Evolutionary conservation across 2,113 vertebrate species (phyloP), one percentile per base, ranked within the genome.

Genomic region (Tamias sibiricus): DNA sequence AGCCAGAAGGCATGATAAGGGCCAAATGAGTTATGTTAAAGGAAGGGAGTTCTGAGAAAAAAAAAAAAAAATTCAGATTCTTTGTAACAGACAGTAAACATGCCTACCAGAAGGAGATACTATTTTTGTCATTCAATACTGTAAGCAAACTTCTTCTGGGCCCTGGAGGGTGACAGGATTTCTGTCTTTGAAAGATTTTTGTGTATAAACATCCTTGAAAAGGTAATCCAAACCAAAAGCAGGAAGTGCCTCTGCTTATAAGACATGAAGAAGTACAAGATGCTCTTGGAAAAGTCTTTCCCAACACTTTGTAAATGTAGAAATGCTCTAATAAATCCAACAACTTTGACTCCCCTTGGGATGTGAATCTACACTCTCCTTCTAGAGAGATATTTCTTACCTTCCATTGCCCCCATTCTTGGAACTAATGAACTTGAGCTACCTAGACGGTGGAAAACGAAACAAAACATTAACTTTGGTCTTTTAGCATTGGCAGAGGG

Each of bases 381-480:
- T 91, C 30, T 66, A 35, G 20, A 89, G 64, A 95, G 83, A 75
- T 54, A 90, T 49, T 96, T 97, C 93, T 80, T 77, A 66, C 54
- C n/a, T 95, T 72, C 89, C 4, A 35, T 83, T 68, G 79, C 66
- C 91, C 81, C 96, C 37, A 87, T 95, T 97, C 92, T 88, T 92
- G 42, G 87, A 95, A 96, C 91, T 97, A 97, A 97, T 97, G 98
- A 97, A 96, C 97, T 96, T 95, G 87, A 97, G 95, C 90, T 97
- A 98, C 92, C 93, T 93, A 96, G 97, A 97, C 37, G 92, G 84
- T 90, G 95, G 95, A 96, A 98, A 97, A 86, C 20, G 95, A 98
- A 98, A 97, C 96, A 97, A 97, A 97, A 98, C 97, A 98, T 98
- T 98, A 98, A 97, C 97, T 98, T 97, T 95, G 89, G 93, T 95